These are phyloP conservation scores for Sebastes diploproa DNA, from an alignment of 2,797 vertebrate genomes.

Conservation along the genomic window DNA sequence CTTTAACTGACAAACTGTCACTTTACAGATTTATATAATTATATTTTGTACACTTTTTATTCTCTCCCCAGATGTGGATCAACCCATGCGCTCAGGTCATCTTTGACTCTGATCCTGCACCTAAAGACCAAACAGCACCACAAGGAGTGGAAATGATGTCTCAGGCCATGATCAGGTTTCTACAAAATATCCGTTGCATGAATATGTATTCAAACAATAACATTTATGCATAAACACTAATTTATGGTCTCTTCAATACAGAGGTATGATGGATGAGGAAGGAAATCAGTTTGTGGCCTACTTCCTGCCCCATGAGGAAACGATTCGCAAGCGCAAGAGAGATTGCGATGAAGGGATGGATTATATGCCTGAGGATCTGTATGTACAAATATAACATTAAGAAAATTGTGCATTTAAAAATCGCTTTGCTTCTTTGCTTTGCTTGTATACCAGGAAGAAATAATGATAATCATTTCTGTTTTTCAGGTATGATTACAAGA, in stretches of 20 bases:
- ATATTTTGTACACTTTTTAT: not conserved
- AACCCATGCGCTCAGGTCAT: constrained; percentile 97
- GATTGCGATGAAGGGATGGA: constrained; percentile 92
- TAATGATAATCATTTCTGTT: not conserved
- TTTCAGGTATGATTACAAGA: constrained; percentile 94
- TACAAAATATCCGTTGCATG: not conserved
- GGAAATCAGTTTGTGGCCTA: constrained; percentile 98
- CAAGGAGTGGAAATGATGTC: constrained; percentile 96
- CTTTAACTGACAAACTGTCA: not conserved
- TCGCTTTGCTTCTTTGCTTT: not conserved
- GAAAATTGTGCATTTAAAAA: not conserved
- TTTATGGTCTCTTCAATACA: constrained; percentile 55
- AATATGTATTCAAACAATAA: not conserved
- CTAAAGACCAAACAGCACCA: constrained; percentile 88
- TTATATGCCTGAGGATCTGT: constrained; percentile 93
- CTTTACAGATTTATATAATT: not conserved
- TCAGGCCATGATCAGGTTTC: constrained; percentile 96
- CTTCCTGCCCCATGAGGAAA: constrained; percentile 94
- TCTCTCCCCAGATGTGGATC: constrained; percentile 92
- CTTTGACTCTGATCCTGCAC: constrained; percentile 95
- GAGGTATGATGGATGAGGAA: constrained; percentile 99
- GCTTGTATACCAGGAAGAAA: not conserved
- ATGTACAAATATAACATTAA: constrained; percentile 38
- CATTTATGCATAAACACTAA: not conserved
- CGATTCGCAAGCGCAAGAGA: constrained; percentile 91